phyloP scores from a whole-genome alignment of 35 echinoderm and acorn worm genomes.

The Heliocidaris erythrogramma region DNA sequence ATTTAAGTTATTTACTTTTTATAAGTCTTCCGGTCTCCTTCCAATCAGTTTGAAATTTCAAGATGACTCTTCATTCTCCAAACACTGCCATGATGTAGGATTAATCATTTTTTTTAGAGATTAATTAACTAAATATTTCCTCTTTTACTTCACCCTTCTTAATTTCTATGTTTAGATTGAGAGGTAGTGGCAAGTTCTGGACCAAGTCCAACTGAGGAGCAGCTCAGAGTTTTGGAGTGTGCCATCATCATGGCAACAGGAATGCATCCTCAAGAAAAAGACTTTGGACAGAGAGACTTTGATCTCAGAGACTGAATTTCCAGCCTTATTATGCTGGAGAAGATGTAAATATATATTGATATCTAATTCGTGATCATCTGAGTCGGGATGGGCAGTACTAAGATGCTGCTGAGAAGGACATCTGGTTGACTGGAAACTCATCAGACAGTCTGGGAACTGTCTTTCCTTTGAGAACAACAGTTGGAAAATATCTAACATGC shows the following conservation, averaged over 20 bases:
- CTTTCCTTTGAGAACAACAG: not conserved
- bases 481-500: not conserved
- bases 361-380: not conserved
- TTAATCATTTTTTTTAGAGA: not conserved
- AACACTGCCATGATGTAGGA: not conserved
- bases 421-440: not conserved
- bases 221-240: not conserved
- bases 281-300: not conserved
- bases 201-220: constrained; percentile 79
- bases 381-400: not conserved
- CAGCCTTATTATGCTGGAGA: not conserved
- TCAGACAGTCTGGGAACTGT: not conserved
- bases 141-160: not conserved
- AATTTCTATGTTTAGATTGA: constrained; percentile 56
- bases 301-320: not conserved
- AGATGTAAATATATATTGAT: not conserved
- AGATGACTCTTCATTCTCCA: not conserved
- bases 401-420: not conserved
- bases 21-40: too few relatives aligned
- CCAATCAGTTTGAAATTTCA: not conserved
- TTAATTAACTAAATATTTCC: not conserved
- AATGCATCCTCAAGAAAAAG: not conserved
- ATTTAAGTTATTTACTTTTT: too few relatives aligned
- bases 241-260: not conserved
- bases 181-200: constrained; percentile 92